Percentiles rank a stretch among this genome's conserved stretches.
Conservation (phyloP, 2,888 invertebrate genomes). For the Aquatica leii region DNA sequence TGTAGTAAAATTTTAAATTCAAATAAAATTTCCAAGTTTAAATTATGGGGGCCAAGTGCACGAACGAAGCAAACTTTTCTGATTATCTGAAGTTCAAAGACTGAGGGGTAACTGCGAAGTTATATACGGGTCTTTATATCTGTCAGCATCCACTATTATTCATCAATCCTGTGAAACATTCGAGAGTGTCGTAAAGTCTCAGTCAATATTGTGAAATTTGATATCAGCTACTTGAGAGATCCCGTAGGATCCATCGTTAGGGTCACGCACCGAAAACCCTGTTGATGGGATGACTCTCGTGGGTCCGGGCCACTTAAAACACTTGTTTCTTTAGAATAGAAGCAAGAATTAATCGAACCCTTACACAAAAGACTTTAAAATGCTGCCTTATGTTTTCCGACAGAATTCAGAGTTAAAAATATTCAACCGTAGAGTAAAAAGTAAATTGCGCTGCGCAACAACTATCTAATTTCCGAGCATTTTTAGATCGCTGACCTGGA, state of each 20-base stretch:
- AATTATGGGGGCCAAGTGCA: too few species aligned
- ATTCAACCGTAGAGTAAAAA: not conserved
- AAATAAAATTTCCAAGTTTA: too few species aligned
- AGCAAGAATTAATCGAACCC: constrained; percentile 11
- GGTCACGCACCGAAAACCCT: constrained; percentile 40
- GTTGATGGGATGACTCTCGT: constrained; percentile 37
- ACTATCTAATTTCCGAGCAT: constrained; percentile 59
- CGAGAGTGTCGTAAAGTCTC: constrained; percentile 35
- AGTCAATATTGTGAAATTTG: constrained; percentile 39
- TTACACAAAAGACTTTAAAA: constrained; percentile 10
- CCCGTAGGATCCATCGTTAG: constrained; percentile 38
- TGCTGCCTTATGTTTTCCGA: not conserved
- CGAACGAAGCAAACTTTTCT: too few species aligned
- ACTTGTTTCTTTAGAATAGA: constrained; percentile 22
- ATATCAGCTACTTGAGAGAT: constrained; percentile 40
- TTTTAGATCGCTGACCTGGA: constrained; percentile 55
- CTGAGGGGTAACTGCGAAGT: too few species aligned
- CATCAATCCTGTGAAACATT: constrained; percentile 40
- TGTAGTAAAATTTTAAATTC: too few species aligned
- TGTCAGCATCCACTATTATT: constrained; percentile 32
- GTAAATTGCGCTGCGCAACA: constrained; percentile 48
- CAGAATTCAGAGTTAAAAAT: not conserved
- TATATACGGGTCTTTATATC: too few species aligned
- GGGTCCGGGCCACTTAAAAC: constrained; percentile 34
- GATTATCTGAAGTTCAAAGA: too few species aligned